phyloP scores from a whole-genome alignment of 2,797 vertebrate species.

The Gobionotothen gibberifrons region DNA sequence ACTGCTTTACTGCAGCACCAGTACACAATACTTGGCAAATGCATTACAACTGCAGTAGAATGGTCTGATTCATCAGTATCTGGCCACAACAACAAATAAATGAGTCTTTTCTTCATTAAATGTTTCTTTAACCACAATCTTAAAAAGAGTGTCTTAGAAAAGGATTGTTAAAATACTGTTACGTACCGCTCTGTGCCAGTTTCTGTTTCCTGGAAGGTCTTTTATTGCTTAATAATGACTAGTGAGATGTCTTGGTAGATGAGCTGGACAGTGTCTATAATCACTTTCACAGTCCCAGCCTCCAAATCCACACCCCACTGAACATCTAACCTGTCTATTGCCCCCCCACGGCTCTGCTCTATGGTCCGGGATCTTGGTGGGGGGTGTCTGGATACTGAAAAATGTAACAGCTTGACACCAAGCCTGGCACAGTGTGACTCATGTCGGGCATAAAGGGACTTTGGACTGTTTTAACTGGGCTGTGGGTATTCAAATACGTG shows the following conservation, averaged over 20 bases:
- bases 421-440: slow-evolving; percentile 43
- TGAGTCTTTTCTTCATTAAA: slow-evolving; percentile 29
- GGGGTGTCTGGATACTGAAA: slow-evolving; percentile 58
- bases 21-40: slow-evolving; percentile 49
- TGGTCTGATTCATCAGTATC: slow-evolving; percentile 46
- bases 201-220: slow-evolving; percentile 1
- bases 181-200: background rate
- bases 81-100: slow-evolving; percentile 45
- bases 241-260: slow-evolving; percentile 12
- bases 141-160: slow-evolving; percentile 3
- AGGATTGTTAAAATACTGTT: slow-evolving; percentile 17
- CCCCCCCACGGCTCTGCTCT: slow-evolving; percentile 11
- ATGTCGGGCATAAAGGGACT: slow-evolving; percentile 46
- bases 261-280: slow-evolving; percentile 17
- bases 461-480: slow-evolving; percentile 2
- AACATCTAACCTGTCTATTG: slow-evolving; percentile 21
- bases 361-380: slow-evolving; percentile 33
- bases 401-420: slow-evolving; percentile 60
- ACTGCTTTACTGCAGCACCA: slow-evolving; percentile 26
- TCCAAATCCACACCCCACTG: slow-evolving; percentile 12
- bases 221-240: slow-evolving; percentile 6
- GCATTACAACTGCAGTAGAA: slow-evolving; percentile 45
- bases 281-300: slow-evolving; percentile 2
- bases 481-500: slow-evolving; percentile 1
- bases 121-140: slow-evolving; percentile 26